These are phyloP conservation scores for Standfussiana lucernea DNA, from an alignment of 2,888 invertebrate genomes.

Conservation along the genomic window DNA sequence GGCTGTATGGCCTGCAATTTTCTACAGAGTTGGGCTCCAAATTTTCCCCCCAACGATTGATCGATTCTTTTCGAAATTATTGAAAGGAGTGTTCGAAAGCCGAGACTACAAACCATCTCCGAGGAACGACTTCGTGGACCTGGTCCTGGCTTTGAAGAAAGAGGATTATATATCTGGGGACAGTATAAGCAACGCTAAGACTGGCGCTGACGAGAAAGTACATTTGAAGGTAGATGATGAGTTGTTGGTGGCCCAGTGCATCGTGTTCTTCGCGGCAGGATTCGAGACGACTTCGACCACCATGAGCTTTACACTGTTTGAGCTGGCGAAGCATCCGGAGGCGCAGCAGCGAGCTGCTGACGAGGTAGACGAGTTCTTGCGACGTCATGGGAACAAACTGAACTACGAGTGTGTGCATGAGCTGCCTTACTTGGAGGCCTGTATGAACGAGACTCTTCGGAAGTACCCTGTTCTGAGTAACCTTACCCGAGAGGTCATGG, in stretches of 20 bases:
- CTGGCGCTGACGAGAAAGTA: slow-evolving; percentile 62
- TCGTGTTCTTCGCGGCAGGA: slow-evolving; percentile 84
- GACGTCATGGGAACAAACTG: slow-evolving; percentile 64
- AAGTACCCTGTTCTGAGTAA: slow-evolving; percentile 75
- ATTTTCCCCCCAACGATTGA: slow-evolving; percentile 66
- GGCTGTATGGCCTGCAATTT: slow-evolving; percentile 75
- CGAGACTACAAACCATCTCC: slow-evolving; percentile 68
- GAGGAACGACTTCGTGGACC: slow-evolving; percentile 78
- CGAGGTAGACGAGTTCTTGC: slow-evolving; percentile 76
- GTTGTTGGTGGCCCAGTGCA: slow-evolving; percentile 87
- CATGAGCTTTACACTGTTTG: slow-evolving; percentile 72
- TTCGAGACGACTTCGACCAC: slow-evolving; percentile 78
- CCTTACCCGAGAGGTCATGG: slow-evolving; percentile 76
- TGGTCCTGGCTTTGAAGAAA: slow-evolving; percentile 72
- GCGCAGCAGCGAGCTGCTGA: slow-evolving; percentile 66
- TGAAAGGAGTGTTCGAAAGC: slow-evolving; percentile 69
- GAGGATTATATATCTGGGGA: slow-evolving; percentile 71
- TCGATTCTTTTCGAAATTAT: slow-evolving; percentile 70
- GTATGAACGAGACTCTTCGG: slow-evolving; percentile 77
- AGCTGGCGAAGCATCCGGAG: slow-evolving; percentile 74
- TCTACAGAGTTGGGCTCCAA: slow-evolving; percentile 72
- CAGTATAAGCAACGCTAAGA: slow-evolving; percentile 68
- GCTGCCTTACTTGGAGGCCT: slow-evolving; percentile 76
- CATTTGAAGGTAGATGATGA: slow-evolving; percentile 77
- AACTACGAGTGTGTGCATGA: slow-evolving; percentile 75